Percentiles rank a stretch among this genome's conserved stretches.
phyloP scores from a whole-genome alignment of 2,797 vertebrate species.

The Parauchenoglanis punctatus region DNA sequence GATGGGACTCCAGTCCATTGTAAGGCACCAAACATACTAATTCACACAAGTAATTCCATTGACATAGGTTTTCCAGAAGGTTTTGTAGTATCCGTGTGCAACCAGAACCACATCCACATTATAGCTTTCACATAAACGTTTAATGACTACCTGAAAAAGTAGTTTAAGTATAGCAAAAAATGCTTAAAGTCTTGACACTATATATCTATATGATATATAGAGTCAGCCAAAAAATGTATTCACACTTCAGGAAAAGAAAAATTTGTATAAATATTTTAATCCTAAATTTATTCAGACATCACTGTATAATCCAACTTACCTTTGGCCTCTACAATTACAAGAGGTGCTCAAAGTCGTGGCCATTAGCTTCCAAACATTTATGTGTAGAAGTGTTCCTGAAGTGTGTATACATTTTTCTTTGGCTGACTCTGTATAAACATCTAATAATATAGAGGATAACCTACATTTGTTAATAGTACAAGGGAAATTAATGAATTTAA shows the following conservation, averaged over 20 bases:
- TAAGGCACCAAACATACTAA: not conserved
- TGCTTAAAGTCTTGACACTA: not conserved
- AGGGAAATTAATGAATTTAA: not conserved
- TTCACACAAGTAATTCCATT: not conserved
- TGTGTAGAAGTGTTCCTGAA: too few species aligned
- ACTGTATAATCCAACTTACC: too few species aligned
- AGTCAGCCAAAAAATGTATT: too few species aligned
- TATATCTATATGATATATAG: too few species aligned
- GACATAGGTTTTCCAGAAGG: not conserved
- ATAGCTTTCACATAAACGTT: not conserved
- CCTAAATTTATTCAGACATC: too few species aligned
- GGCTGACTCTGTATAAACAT: not conserved
- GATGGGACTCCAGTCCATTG: not conserved
- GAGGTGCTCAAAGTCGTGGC: too few species aligned
- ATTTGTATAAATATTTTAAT: too few species aligned
- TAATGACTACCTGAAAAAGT: not conserved
- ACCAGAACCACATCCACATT: constrained; percentile 3
- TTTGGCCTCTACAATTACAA: too few species aligned
- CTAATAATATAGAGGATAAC: not conserved
- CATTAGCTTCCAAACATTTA: too few species aligned
- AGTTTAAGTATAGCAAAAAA: not conserved
- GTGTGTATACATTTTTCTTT: not conserved
- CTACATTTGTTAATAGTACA: not conserved
- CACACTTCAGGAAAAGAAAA: too few species aligned
- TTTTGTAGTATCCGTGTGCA: not conserved